Evolutionary conservation across 2,797 vertebrate genomes (phyloP), one percentile per base, ranked within the genome.

Genomic region (Arnoldichthys spilopterus): DNA sequence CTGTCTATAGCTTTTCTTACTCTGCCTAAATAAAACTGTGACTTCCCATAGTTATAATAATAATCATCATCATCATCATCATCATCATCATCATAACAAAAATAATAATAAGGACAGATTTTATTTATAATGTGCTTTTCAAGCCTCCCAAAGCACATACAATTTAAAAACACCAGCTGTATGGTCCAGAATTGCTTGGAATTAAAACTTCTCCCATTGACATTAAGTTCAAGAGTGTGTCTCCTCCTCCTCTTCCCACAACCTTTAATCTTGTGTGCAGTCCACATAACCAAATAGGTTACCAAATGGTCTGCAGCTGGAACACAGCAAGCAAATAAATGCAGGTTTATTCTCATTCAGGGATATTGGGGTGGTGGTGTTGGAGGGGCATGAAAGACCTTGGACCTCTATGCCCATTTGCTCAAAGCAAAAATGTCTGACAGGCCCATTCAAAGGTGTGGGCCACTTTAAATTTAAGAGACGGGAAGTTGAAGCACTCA

Each of bases 401-500:
- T 71, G 61, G 75, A 79, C 54, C 74, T 72, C 64, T 83, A 63
- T 74, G 64, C 75, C 49, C 58, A 74, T 72, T 82, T 80, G 56
- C 80, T 76, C 61, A 68, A 61, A 76, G 71, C 70, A 78, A 83
- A 85, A 84, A 56, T 69, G 69, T 64, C 58, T 86, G 84, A 86
- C 81, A 83, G 62, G 72, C 74, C 51, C 64, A 80, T 84, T 79
- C 56, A 77, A 81, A 85, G 80, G 43, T 77, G 63, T 77, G 59
- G 77, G 69, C 72, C 71, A 72, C 77, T 83, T 84, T 77, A 85
- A 84, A 82, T 77, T 79, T 85, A 82, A 51, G 56, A 83, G 71
- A 72, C 67, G 74, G 76, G 51, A 59, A 51, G 49, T 43, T 67
- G 67, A 77, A 76, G n/a, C 54, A 59, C 58, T 62, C 43, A 80